phyloP scores from a whole-genome alignment of 2,113 vertebrate genomes.

The Meles meles region DNA sequence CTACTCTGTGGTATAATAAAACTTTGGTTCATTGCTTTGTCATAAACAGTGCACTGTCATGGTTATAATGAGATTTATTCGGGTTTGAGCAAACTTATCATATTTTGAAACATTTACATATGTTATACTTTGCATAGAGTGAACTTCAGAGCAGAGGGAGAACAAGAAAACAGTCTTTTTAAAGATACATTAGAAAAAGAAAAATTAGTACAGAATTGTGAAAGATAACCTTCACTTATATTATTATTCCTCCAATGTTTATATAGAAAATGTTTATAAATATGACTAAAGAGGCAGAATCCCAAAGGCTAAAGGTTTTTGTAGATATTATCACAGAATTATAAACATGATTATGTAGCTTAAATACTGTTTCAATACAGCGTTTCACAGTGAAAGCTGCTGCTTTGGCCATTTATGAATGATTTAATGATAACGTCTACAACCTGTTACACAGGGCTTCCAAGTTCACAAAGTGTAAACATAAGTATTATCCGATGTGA shows the following conservation, averaged over 20 bases:
- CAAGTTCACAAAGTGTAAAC: neutral
- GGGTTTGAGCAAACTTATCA: neutral
- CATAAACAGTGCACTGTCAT: neutral
- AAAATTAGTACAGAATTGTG: neutral
- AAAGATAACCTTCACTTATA: neutral
- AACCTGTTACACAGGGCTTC: neutral
- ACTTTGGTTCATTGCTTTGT: neutral
- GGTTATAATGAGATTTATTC: neutral
- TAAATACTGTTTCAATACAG: neutral
- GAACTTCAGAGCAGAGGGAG: neutral
- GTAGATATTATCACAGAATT: neutral
- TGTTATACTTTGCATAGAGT: neutral
- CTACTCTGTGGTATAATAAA: neutral
- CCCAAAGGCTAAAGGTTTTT: neutral
- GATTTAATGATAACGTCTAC: conserved; percentile 24
- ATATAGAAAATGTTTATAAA: neutral
- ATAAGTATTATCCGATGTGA: conserved; percentile 16
- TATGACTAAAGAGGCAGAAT: neutral
- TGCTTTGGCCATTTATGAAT: neutral
- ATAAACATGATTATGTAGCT: neutral
- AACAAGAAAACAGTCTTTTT: neutral
- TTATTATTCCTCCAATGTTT: neutral
- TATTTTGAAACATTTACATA: neutral
- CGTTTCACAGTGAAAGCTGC: neutral
- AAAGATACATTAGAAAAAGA: neutral